These are phyloP conservation scores for Chrysopa pallens DNA, from an alignment of 1,140 invertebrate species.

Conservation along the genomic window DNA sequence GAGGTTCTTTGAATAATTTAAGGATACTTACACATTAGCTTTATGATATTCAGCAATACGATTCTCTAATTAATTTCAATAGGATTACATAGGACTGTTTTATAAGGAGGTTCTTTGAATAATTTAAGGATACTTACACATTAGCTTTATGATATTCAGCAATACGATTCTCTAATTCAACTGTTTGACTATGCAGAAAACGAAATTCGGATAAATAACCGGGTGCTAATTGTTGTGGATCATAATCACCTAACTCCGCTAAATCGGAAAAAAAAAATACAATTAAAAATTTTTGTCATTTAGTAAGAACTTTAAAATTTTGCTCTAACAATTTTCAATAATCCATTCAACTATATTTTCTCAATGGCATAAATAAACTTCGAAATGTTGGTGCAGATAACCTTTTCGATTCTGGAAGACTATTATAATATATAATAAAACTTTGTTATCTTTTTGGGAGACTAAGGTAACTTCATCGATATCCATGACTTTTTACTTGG, in stretches of 20 bases:
- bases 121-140: constrained; percentile 37
- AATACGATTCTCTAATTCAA: constrained; percentile 75
- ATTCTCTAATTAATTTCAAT: constrained; percentile 17
- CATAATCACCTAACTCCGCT: constrained; percentile 97
- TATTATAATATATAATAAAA: too few species aligned
- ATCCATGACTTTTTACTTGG: too few species aligned
- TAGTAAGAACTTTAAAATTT: too few species aligned
- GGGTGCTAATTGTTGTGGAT: constrained; percentile 67
- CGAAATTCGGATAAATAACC: constrained; percentile 96
- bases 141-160: constrained; percentile 77
- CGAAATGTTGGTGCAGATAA: too few species aligned
- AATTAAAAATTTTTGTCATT: too few species aligned
- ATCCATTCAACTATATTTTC: too few species aligned
- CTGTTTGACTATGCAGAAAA: constrained; percentile 82
- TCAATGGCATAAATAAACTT: too few species aligned
- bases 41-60: constrained; percentile 80
- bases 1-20: not conserved
- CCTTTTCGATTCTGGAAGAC: too few species aligned
- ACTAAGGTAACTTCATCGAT: too few species aligned
- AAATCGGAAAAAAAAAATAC: constrained; percentile 20
- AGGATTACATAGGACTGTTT: not conserved
- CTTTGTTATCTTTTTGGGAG: too few species aligned
- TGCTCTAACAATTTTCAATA: too few species aligned
- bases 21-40: constrained; percentile 51
- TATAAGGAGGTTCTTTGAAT: not conserved